Percentiles rank a stretch among this genome's conserved stretches.
Conservation (phyloP, 37 sponge, comb jelly and placozoan genomes). For the Agelas oroides region DNA sequence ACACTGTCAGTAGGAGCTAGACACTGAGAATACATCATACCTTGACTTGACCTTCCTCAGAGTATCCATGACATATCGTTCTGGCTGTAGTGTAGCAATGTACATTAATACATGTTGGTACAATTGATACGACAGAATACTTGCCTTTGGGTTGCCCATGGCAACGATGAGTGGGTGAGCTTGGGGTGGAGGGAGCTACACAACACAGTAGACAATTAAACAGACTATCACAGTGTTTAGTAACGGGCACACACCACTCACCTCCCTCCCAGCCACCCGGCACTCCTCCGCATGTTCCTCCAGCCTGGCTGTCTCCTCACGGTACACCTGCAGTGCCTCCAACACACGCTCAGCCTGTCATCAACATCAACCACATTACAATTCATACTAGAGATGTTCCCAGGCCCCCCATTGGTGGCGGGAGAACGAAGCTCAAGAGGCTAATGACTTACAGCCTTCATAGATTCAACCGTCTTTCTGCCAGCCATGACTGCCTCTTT, state of each 20-base stretch:
- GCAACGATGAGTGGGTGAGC: conserved; percentile 81
- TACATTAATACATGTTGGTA: neutral
- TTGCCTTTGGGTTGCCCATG: conserved; percentile 67
- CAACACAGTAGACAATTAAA: neutral
- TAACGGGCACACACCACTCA: neutral
- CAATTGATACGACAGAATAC: neutral
- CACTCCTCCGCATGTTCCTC: conserved; percentile 57
- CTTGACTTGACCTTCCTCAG: conserved; percentile 78
- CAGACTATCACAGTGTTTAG: neutral
- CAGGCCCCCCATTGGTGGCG: neutral
- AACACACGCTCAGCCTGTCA: conserved; percentile 89
- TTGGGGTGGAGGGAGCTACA: conserved; percentile 70
- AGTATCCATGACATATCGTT: conserved; percentile 73
- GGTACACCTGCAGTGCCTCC: conserved; percentile 83
- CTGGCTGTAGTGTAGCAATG: conserved; percentile 23
- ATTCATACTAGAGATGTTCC: neutral
- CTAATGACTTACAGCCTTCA: conserved; percentile 69
- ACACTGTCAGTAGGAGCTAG: neutral
- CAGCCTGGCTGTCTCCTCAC: conserved; percentile 65
- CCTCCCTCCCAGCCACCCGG: conserved; percentile 55
- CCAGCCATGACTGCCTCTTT: conserved; percentile 73
- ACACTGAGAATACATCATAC: conserved; percentile 15
- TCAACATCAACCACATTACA: neutral
- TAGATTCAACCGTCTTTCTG: conserved; percentile 76
- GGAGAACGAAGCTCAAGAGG: neutral